These are phyloP conservation scores for Isichthys henryi DNA, from an alignment of 2,113 vertebrate species.

Conservation along the genomic window DNA sequence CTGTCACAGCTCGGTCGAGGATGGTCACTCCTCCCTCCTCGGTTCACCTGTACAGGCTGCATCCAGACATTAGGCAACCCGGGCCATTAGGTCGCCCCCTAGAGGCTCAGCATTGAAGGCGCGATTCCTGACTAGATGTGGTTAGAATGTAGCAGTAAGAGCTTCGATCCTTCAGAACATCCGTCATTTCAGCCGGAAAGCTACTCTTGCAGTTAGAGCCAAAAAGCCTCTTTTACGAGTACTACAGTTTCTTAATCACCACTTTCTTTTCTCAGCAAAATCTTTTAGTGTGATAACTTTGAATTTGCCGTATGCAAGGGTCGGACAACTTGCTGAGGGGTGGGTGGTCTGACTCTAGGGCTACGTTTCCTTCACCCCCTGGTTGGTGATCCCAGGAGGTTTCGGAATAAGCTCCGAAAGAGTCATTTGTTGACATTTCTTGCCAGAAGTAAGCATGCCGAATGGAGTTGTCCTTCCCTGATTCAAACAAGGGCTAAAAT, in stretches of 20 bases:
- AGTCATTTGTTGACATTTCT: neutral
- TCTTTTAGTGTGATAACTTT: slow-evolving; percentile 7
- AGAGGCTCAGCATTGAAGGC: neutral
- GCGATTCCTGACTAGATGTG: neutral
- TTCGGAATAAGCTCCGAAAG: neutral
- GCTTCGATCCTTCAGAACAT: neutral
- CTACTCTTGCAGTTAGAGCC: neutral
- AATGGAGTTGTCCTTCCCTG: neutral
- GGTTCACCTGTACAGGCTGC: neutral
- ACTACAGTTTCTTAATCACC: neutral
- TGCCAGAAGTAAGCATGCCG: neutral
- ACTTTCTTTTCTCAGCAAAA: neutral
- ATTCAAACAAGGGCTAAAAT: slow-evolving; percentile 17
- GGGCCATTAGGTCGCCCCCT: neutral
- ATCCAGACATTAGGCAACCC: neutral
- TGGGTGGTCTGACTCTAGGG: slow-evolving; percentile 19
- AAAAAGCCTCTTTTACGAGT: neutral
- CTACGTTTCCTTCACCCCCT: neutral
- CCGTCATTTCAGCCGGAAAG: neutral
- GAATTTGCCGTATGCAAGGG: slow-evolving; percentile 28
- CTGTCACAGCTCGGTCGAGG: neutral
- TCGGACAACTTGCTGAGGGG: slow-evolving; percentile 24
- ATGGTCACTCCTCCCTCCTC: neutral
- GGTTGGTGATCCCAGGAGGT: neutral
- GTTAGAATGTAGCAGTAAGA: neutral